Evolutionary conservation across 1,140 invertebrate genomes (phyloP).

Genomic region (Solen grandis): DNA sequence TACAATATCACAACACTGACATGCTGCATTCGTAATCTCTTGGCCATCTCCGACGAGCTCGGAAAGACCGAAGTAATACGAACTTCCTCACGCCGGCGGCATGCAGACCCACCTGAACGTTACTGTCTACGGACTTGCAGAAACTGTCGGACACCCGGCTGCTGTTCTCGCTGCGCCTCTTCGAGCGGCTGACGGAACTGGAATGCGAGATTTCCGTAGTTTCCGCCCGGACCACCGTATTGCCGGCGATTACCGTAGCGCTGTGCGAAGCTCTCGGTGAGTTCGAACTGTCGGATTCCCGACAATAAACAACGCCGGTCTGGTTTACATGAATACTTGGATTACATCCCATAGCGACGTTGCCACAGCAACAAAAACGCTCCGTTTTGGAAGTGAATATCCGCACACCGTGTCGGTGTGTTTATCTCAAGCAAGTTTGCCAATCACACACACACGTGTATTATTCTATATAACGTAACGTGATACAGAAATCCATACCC

Average conservation of each 20-base stretch:
- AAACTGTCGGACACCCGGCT: neutral
- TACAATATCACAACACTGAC: too few relatives aligned
- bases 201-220: slow-evolving; percentile 42
- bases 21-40: too few relatives aligned
- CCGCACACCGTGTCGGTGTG: too few relatives aligned
- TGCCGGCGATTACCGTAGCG: slow-evolving; percentile 58
- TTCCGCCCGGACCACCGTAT: slow-evolving; percentile 53
- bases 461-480: too few relatives aligned
- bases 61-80: too few relatives aligned
- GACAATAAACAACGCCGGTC: slow-evolving; percentile 77
- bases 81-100: too few relatives aligned
- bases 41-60: too few relatives aligned
- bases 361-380: slow-evolving; percentile 26
- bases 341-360: slow-evolving; percentile 76
- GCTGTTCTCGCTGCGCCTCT: slow-evolving; percentile 22
- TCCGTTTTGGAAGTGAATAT: too few relatives aligned
- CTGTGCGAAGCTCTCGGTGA: slow-evolving; percentile 69
- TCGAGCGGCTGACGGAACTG: neutral
- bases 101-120: slow-evolving; percentile 33
- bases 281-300: slow-evolving; percentile 76
- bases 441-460: too few relatives aligned
- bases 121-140: too few relatives aligned
- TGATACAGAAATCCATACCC: too few relatives aligned
- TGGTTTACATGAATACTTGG: slow-evolving; percentile 78
- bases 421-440: too few relatives aligned